Evolutionary conservation across 2,888 invertebrate genomes (phyloP).

Genomic region (Idaea aversata): DNA sequence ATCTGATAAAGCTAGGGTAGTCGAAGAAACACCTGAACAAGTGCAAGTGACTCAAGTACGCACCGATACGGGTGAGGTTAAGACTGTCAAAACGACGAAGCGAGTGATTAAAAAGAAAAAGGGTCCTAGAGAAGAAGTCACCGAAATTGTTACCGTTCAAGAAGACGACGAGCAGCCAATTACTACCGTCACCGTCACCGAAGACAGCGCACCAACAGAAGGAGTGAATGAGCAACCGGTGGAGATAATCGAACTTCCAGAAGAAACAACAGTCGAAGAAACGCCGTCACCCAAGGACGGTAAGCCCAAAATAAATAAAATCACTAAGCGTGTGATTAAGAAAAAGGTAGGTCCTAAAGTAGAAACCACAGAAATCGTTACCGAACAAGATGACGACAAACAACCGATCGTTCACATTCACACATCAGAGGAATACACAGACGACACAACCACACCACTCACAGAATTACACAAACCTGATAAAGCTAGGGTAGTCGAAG

Average conservation of each 20-base stretch:
- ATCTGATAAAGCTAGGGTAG: too few species aligned
- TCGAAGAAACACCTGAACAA: too few species aligned
- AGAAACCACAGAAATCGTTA: conserved; percentile 30
- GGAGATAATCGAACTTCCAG: conserved; percentile 36
- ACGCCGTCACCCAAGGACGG: conserved; percentile 40
- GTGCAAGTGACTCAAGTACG: too few species aligned
- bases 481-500: conserved; percentile 36
- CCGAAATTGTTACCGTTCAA: too few species aligned
- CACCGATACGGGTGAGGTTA: too few species aligned
- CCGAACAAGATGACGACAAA: conserved; percentile 65
- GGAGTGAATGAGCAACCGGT: conserved; percentile 8
- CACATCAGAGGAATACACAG: conserved; percentile 46
- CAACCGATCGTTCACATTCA: conserved; percentile 59
- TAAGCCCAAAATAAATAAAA: conserved; percentile 37
- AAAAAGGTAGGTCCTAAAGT: conserved; percentile 35
- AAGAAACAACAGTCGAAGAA: conserved; percentile 45
- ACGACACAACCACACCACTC: conserved; percentile 31
- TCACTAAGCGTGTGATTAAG: conserved; percentile 39
- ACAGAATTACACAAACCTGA: conserved; percentile 14
- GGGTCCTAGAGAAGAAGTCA: too few species aligned
- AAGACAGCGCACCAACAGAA: too few species aligned
- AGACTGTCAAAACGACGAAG: too few species aligned
- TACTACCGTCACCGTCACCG: too few species aligned
- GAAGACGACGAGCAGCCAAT: too few species aligned
- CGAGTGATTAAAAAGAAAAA: too few species aligned